Evolutionary conservation across 2,797 vertebrate genomes (phyloP), one percentile per base, ranked within the genome.

Genomic region (Schizopygopsis malacanthus): DNA sequence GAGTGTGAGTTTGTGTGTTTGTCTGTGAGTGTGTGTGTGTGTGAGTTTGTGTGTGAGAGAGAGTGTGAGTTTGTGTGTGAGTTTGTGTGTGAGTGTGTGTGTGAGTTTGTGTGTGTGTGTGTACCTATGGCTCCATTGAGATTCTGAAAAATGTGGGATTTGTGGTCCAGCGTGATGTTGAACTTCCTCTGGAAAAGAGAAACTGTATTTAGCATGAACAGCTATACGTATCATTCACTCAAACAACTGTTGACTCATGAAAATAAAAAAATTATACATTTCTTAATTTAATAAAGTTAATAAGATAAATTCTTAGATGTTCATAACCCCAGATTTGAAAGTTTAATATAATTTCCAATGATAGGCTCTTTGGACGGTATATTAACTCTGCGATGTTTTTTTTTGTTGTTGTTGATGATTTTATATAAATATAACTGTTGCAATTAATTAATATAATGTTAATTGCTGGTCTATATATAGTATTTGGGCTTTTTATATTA

Each of bases 81-180:
- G 25, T 28, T 28, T 28, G 1, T 33, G 2, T 33, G 28, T 33
- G 15, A 0, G 69, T 82, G 39, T 81, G 82, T 85, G 65, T 65
- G 73, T 54, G 63, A 11, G 39, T 18, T 12, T 16, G 63, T 5
- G 37, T 5, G 8, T 1, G 13, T 73, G 50, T 78, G 82, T 95
- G 95, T 89, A 97, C 97, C 97, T 16, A 97, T 93, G 18, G 97
- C 97, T 70, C 97, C 97, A 2, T 98, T 97, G 80, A 97, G 95
- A 81, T 97, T 98, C 91, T 97, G 97, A 92, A 98, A 97, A 86
- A 98, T 97, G 47, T 91, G 90, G 1, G 97, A 97, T 20, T 95
- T 96, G 88, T 97, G 97, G 79, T 98, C 97, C 89, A 98, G 92
- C 0, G 93, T 94, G 69, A 98, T 96, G 87, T 95, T 94, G 86